Conservation (phyloP, 64 coral and sea anemone genomes). For the Catalaphyllia jardinei region DNA sequence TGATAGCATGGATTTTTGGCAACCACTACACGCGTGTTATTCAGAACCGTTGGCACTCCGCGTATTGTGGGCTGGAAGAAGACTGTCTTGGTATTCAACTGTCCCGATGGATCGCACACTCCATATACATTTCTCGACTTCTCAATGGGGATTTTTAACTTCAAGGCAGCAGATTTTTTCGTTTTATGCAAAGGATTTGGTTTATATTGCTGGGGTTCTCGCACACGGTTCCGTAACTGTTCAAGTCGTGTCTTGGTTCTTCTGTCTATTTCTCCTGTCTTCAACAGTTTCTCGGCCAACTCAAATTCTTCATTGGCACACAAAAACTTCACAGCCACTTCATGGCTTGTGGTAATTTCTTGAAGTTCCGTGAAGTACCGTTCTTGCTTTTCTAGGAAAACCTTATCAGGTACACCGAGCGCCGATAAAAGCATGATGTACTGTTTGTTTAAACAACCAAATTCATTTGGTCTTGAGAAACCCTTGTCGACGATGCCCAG, state of each 20-base stretch:
- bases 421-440: constrained; percentile 92
- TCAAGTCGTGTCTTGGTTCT: constrained; percentile 37
- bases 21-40: constrained; percentile 59
- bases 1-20: constrained; percentile 92
- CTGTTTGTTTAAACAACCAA: constrained; percentile 86
- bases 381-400: constrained; percentile 70
- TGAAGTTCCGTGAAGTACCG: constrained; percentile 72
- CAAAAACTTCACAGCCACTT: constrained; percentile 55
- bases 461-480: constrained; percentile 75
- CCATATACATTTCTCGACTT: constrained; percentile 93
- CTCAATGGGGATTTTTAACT: constrained; percentile 73
- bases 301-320: constrained; percentile 71
- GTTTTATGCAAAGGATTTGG: constrained; percentile 44
- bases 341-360: constrained; percentile 60
- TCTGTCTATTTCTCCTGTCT: background rate
- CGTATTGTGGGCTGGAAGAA: constrained; percentile 84
- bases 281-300: constrained; percentile 72
- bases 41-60: constrained; percentile 52
- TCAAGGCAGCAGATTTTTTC: constrained; percentile 60
- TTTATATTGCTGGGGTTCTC: constrained; percentile 26
- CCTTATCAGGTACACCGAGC: constrained; percentile 69
- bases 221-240: constrained; percentile 31
- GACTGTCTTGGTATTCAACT: constrained; percentile 53
- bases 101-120: constrained; percentile 78
- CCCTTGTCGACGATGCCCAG: constrained; percentile 81